These are phyloP conservation scores for Pseudorectes ferrugineus DNA, from an alignment of 2,113 vertebrate species.

Conservation along the genomic window DNA sequence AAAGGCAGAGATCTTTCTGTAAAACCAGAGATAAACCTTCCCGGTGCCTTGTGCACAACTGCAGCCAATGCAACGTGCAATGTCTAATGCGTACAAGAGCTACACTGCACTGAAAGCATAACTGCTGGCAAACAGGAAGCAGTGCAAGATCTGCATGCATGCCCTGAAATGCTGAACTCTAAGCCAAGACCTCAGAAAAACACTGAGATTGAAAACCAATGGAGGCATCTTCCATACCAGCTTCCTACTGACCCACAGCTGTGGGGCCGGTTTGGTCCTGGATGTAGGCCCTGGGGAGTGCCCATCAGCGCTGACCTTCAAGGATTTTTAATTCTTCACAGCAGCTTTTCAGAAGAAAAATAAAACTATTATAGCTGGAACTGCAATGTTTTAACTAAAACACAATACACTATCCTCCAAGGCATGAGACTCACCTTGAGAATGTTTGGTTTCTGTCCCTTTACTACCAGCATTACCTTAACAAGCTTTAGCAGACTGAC, in stretches of 20 bases:
- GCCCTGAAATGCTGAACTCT: background rate
- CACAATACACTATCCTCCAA: background rate
- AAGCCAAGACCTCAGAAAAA: background rate
- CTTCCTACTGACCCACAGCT: background rate
- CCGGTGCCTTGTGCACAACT: fast-evolving
- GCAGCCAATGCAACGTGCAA: background rate
- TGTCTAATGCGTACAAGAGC: fast-evolving
- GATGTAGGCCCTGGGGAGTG: background rate
- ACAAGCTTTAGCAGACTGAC: background rate
- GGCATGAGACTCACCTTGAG: background rate
- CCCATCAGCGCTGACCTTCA: fast-evolving
- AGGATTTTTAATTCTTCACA: background rate
- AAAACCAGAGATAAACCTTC: background rate
- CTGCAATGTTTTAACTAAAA: background rate
- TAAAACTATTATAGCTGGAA: background rate
- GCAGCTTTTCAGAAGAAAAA: background rate
- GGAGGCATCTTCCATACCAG: background rate
- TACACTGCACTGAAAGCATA: background rate
- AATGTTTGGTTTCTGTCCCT: background rate
- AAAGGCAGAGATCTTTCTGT: background rate
- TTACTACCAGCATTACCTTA: background rate
- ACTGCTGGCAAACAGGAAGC: background rate
- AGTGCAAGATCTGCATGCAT: background rate
- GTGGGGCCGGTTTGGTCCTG: background rate
- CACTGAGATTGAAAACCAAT: background rate